These are phyloP conservation scores for Saguinus imperator DNA, from an alignment of 2,113 vertebrate species.

Conservation along the genomic window DNA sequence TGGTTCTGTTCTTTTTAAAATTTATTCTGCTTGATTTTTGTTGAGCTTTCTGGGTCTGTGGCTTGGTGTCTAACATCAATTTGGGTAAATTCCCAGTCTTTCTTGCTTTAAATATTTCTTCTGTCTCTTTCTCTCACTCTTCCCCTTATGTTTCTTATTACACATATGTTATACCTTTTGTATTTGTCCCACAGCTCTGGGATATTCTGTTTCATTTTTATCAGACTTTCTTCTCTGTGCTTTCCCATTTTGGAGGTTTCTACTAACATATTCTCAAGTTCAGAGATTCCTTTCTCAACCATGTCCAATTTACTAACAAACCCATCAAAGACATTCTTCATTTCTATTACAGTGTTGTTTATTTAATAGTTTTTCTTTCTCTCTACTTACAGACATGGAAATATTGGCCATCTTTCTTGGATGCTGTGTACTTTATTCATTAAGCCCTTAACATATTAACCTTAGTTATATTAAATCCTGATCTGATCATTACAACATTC, in stretches of 20 bases:
- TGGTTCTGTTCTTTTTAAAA: background rate
- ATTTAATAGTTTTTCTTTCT: background rate
- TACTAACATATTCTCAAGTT: background rate
- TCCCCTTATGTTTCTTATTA: background rate
- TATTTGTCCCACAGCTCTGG: background rate
- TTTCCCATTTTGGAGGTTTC: background rate
- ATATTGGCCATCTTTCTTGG: background rate
- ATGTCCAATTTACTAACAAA: background rate
- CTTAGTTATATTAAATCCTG: background rate
- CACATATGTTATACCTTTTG: background rate
- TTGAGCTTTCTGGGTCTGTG: background rate
- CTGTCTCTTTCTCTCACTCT: background rate
- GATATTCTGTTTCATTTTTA: background rate
- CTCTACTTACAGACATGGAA: background rate
- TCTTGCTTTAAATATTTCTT: background rate
- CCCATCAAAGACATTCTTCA: background rate
- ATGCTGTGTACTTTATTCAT: background rate
- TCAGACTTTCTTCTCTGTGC: background rate
- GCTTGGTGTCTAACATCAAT: background rate
- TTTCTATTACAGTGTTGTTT: background rate
- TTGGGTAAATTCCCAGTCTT: background rate
- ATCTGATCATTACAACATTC: background rate
- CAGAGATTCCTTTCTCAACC: background rate
- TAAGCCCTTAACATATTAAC: background rate
- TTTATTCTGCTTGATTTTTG: background rate